Evolutionary conservation across 2,113 vertebrate genomes (phyloP).

Genomic region (Dipodomys spectabilis): DNA sequence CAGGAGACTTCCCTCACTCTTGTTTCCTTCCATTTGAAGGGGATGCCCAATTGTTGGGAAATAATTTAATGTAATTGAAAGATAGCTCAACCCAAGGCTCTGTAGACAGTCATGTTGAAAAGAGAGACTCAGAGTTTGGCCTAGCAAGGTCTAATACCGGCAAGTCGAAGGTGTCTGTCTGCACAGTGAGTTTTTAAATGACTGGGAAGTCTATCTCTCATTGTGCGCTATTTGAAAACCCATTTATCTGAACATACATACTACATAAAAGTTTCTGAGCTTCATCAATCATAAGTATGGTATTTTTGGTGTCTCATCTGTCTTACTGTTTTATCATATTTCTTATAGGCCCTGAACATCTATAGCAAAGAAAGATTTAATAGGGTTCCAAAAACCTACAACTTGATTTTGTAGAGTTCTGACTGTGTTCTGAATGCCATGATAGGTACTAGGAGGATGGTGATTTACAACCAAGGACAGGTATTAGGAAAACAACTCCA

Average conservation of each 20-base stretch:
- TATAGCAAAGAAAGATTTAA: background rate
- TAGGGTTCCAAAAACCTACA: background rate
- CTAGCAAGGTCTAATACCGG: no score
- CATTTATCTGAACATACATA: background rate
- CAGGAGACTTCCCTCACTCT: background rate
- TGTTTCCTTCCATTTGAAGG: background rate
- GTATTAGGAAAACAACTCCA: background rate
- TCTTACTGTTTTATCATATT: background rate
- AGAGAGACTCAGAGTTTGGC: background rate
- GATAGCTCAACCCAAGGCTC: background rate
- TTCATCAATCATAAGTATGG: background rate
- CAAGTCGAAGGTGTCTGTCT: background rate
- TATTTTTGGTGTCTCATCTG: background rate
- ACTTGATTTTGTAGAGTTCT: background rate
- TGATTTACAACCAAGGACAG: background rate
- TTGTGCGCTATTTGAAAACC: background rate
- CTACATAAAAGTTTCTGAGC: background rate
- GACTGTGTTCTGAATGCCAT: background rate
- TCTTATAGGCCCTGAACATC: background rate
- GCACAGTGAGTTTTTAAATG: background rate
- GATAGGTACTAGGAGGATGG: background rate
- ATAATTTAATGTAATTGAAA: background rate
- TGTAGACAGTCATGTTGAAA: rapidly evolving
- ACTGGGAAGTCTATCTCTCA: background rate
- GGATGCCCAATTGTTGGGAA: background rate